phyloP scores from a whole-genome alignment of 2,888 invertebrate genomes.

The Apoda limacodes region DNA sequence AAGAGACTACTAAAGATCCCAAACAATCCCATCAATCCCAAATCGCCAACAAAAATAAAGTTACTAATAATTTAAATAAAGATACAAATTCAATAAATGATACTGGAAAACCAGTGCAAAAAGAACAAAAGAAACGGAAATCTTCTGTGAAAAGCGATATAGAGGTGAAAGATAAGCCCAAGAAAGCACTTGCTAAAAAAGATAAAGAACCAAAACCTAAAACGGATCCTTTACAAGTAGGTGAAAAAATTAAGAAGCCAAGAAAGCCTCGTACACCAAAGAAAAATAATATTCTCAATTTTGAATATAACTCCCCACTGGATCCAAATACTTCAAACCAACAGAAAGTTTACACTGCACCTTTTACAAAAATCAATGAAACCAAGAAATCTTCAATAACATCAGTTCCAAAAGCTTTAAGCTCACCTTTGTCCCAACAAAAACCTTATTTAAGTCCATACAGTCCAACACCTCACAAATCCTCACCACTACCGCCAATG shows the following conservation, averaged over 20 bases:
- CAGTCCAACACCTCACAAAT: slow-evolving; percentile 21
- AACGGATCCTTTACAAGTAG: neutral
- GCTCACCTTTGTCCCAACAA: slow-evolving; percentile 10
- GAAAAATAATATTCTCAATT: slow-evolving; percentile 20
- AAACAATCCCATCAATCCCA: slow-evolving; percentile 2
- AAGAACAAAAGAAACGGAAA: slow-evolving; percentile 43
- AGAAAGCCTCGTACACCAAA: slow-evolving; percentile 45
- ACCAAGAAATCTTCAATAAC: neutral
- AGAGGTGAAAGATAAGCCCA: slow-evolving; percentile 34
- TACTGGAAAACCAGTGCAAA: slow-evolving; percentile 16
- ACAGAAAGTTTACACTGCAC: slow-evolving; percentile 20
- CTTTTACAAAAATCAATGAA: slow-evolving; percentile 3
- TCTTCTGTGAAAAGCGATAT: slow-evolving; percentile 25
- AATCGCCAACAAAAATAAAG: slow-evolving; percentile 2
- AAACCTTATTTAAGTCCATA: slow-evolving; percentile 12
- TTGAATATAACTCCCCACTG: slow-evolving; percentile 37
- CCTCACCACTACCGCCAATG: slow-evolving; percentile 35
- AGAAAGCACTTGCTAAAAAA: slow-evolving; percentile 28
- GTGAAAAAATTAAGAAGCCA: slow-evolving; percentile 34
- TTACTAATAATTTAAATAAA: slow-evolving; percentile 7
- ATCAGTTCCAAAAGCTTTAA: slow-evolving; percentile 3
- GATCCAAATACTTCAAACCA: slow-evolving; percentile 34
- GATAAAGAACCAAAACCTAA: slow-evolving; percentile 28
- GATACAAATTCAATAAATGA: neutral
- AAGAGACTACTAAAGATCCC: slow-evolving; percentile 25